Evolutionary conservation across 2,113 vertebrate species (phyloP).

Genomic region (Barbus barbus): DNA sequence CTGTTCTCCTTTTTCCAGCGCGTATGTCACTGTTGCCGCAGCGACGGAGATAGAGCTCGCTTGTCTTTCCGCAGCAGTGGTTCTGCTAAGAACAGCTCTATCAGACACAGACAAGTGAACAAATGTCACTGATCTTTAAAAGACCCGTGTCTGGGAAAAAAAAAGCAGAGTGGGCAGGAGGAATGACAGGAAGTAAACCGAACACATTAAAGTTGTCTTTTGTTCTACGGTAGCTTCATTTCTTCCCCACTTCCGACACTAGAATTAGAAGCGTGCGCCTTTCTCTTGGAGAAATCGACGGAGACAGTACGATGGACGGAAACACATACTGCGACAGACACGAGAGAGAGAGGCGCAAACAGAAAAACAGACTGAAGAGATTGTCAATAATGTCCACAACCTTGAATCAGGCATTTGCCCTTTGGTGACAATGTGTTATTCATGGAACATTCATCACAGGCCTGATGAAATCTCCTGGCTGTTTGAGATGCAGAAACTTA

Average conservation of each 20-base stretch:
- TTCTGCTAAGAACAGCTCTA: slow-evolving; percentile 32
- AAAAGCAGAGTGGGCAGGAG: neutral
- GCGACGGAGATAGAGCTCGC: neutral
- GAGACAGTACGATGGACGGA: neutral
- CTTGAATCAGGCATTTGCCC: slow-evolving; percentile 42
- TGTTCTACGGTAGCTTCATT: slow-evolving; percentile 13
- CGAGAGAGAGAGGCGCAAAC: slow-evolving; percentile 32
- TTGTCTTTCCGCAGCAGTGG: slow-evolving; percentile 22
- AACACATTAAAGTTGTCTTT: neutral
- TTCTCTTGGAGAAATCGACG: neutral
- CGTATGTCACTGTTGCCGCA: neutral
- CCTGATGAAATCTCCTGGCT: slow-evolving; percentile 43
- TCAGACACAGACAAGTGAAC: slow-evolving; percentile 35
- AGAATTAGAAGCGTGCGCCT: neutral
- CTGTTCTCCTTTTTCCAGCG: slow-evolving; percentile 21
- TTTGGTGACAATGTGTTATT: slow-evolving; percentile 44
- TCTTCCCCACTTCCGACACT: neutral
- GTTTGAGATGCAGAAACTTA: slow-evolving; percentile 40
- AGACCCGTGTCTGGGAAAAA: slow-evolving; percentile 48
- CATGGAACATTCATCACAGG: slow-evolving; percentile 38
- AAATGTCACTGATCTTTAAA: slow-evolving; percentile 54
- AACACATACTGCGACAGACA: neutral
- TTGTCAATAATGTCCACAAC: slow-evolving; percentile 45
- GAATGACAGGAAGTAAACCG: neutral
- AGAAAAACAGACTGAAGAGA: slow-evolving; percentile 20